A percentile compares a stretch with the other conserved stretches of the same genome.
Evolutionary conservation across 2,113 vertebrate species (phyloP).

Genomic region (Cariama cristata): DNA sequence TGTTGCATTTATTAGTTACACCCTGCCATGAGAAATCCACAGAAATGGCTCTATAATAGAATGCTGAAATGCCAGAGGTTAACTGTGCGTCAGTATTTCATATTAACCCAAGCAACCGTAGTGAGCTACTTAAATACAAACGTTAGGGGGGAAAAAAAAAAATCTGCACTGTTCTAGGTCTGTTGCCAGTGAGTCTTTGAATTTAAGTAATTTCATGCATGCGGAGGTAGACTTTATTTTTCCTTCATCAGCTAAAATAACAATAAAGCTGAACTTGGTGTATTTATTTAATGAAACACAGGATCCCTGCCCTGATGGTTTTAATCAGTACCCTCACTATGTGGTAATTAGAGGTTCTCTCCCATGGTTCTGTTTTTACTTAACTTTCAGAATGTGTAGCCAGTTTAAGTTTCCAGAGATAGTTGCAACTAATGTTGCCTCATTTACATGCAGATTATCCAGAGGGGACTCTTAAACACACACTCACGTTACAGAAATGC

Average conservation of each 20-base stretch:
- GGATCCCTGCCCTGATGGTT: slow-evolving; percentile 71
- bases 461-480: slow-evolving; percentile 9
- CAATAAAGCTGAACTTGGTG: slow-evolving; percentile 43
- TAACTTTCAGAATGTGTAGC: slow-evolving; percentile 69
- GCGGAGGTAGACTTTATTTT: slow-evolving; percentile 41
- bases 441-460: slow-evolving; percentile 40
- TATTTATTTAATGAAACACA: slow-evolving; percentile 68
- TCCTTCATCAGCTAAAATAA: slow-evolving; percentile 64
- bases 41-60: background rate
- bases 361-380: slow-evolving; percentile 69
- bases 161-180: background rate
- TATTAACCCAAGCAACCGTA: background rate
- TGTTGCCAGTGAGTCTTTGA: background rate
- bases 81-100: background rate
- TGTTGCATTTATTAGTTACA: background rate
- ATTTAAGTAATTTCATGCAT: slow-evolving; percentile 47
- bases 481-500: background rate
- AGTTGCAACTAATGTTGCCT: slow-evolving; percentile 38
- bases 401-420: slow-evolving; percentile 55
- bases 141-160: background rate
- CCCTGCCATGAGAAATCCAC: background rate
- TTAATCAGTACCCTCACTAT: slow-evolving; percentile 73
- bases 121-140: slow-evolving; percentile 24
- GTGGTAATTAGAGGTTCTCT: slow-evolving; percentile 67
- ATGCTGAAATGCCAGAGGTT: slow-evolving; percentile 2